Evolutionary conservation across 2,888 invertebrate genomes (phyloP), one percentile per base, ranked within the genome.

Genomic region (Melolontha melolontha): DNA sequence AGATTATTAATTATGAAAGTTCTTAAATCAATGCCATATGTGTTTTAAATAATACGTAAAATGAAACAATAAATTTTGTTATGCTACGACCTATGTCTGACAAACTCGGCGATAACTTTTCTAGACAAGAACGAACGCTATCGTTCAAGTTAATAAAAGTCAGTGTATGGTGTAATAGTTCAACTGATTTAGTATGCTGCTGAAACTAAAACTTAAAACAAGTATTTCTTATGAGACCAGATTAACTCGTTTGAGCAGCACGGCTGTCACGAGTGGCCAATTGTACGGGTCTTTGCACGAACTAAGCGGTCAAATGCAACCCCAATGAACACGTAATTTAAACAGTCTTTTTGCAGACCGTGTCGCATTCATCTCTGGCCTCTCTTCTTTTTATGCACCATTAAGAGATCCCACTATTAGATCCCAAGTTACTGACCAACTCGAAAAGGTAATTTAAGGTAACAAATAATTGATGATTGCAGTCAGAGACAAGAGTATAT

Each of bases 241-340:
- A 59, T 59, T 59, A 59, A 11, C 59, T 47, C 44, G 47, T 59
- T 59, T 59, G 29, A 59, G 47, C 29, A 12, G 52, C 14, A 10
- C 34, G 39, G 29, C 47, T 47, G 16, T 47, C 47, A 47, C 12
- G 59, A 44, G 59, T 34, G 47, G 34, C 59, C 44, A 29, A 34
- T 14, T 29, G 14, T 17, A 27, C 29, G 47, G 34, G 14, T 39
- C 16, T 16, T 34, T 16, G 14, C 29, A 11, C 59, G 44, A 16
- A 59, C 42, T 27, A 44, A 59, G 29, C 59, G 41, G 11, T 44
- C 47, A 8, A 14, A 59, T 59, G 47, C 59, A 39, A 59, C 16
- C 47, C 59, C 59, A 59, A 59, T 59, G 59, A 59, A 34, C 59
- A 59, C 59, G 44, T 59, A 59, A 54, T 59, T 59, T 44, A 47